Conservation (phyloP, 2,797 vertebrate species). For the Tokudaia tokunoshimensis region DNA sequence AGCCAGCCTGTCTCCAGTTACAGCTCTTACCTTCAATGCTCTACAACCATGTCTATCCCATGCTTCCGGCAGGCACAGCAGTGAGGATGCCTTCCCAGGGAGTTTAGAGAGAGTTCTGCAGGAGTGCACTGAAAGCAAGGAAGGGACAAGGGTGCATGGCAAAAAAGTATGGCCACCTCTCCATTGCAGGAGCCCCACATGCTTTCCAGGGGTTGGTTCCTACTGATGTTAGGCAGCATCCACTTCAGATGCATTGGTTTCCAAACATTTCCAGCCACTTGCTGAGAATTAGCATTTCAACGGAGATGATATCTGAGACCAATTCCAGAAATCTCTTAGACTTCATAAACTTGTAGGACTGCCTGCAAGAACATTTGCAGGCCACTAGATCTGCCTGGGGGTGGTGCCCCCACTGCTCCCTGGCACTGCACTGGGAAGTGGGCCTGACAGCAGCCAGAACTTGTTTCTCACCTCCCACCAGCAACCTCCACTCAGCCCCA, state of each 20-base stretch:
- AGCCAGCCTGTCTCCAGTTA: background rate
- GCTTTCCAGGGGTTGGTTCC: background rate
- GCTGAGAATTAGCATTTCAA: background rate
- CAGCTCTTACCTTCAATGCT: rapidly evolving
- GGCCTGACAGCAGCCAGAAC: constrained; percentile 11
- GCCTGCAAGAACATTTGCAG: background rate
- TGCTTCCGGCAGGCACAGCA: rapidly evolving
- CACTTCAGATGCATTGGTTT: background rate
- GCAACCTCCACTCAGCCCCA: constrained; percentile 15
- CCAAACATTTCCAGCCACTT: background rate
- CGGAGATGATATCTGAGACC: background rate
- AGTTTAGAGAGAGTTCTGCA: rapidly evolving
- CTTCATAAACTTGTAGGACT: background rate
- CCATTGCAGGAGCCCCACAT: rapidly evolving
- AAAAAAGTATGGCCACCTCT: rapidly evolving
- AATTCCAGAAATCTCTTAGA: background rate
- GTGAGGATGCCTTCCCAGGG: background rate
- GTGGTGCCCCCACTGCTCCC: no score
- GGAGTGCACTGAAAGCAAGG: background rate
- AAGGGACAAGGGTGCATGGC: rapidly evolving
- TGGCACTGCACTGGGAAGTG: rapidly evolving
- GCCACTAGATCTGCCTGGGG: background rate
- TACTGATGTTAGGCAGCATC: no score
- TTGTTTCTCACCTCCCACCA: constrained; percentile 70
- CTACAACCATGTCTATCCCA: background rate